phyloP scores from a whole-genome alignment of 2,888 invertebrate genomes.

The Gymnosoma rotundatum region DNA sequence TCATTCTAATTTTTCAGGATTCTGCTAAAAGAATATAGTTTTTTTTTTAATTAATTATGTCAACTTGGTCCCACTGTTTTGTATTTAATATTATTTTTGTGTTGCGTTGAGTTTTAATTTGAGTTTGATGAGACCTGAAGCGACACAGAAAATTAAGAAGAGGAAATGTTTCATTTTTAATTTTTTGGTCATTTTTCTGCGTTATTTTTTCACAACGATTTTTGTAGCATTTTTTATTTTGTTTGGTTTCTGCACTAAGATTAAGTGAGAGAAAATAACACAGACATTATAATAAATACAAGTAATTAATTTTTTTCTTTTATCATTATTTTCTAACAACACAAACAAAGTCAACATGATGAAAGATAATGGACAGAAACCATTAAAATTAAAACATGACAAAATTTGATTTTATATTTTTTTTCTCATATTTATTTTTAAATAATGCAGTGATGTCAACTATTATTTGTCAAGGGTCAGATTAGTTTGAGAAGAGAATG shows the following conservation, averaged over 20 bases:
- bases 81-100: neutral
- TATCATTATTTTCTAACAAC: conserved; percentile 1
- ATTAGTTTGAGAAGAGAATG: too few species aligned
- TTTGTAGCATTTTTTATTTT: conserved; percentile 33
- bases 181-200: conserved; percentile 38
- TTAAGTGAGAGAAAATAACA: conserved; percentile 38
- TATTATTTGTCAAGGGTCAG: neutral
- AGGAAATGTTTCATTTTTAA: conserved; percentile 51
- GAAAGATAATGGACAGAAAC: conserved; percentile 31
- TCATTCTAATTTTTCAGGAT: too few species aligned
- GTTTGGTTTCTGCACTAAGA: neutral
- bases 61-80: neutral
- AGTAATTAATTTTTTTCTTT: conserved; percentile 53
- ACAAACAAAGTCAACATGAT: neutral
- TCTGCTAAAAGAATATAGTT: too few species aligned
- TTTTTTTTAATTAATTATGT: neutral
- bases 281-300: conserved; percentile 56
- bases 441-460: conserved; percentile 5
- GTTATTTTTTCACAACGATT: neutral
- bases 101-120: conserved; percentile 5
- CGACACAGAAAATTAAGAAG: conserved; percentile 56
- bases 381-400: conserved; percentile 53
- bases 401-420: conserved; percentile 30
- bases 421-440: neutral
- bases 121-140: conserved; percentile 61